Conservation (phyloP, 2,113 vertebrate genomes). For the Lagopus leucura region DNA sequence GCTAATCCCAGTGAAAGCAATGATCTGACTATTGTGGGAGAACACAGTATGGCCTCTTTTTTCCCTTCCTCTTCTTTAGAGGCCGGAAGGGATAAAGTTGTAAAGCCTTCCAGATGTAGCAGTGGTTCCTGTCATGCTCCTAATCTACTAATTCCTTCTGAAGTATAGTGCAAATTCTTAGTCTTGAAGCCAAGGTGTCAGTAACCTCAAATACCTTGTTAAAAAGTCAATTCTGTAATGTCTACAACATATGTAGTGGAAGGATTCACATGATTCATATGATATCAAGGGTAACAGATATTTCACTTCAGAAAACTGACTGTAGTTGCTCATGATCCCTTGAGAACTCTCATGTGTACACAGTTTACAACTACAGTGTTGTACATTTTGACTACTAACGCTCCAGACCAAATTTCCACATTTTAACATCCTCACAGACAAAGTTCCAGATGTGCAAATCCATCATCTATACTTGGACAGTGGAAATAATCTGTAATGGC, state of each 20-base stretch:
- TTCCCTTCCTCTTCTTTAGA: background rate
- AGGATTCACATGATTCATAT: conserved; percentile 30
- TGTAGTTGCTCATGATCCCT: background rate
- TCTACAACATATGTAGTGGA: background rate
- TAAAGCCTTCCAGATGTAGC: background rate
- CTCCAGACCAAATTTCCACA: background rate
- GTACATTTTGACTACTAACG: background rate
- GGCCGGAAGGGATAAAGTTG: background rate
- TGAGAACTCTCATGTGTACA: background rate
- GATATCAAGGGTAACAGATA: conserved; percentile 36
- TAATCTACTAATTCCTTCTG: background rate
- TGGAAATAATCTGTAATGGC: background rate
- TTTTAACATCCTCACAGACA: background rate
- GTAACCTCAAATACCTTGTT: background rate
- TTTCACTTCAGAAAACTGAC: background rate
- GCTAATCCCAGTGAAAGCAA: background rate
- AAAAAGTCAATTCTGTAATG: background rate
- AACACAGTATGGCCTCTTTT: background rate
- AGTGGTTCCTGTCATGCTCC: background rate
- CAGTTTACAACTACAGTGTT: background rate
- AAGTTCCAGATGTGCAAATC: conserved; percentile 16
- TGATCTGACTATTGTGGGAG: background rate
- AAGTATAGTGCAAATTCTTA: background rate
- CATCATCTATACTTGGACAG: conserved; percentile 15
- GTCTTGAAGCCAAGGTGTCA: background rate